Evolutionary conservation across 2,888 invertebrate genomes (phyloP).

Genomic region (Leptopilina drosophilae): DNA sequence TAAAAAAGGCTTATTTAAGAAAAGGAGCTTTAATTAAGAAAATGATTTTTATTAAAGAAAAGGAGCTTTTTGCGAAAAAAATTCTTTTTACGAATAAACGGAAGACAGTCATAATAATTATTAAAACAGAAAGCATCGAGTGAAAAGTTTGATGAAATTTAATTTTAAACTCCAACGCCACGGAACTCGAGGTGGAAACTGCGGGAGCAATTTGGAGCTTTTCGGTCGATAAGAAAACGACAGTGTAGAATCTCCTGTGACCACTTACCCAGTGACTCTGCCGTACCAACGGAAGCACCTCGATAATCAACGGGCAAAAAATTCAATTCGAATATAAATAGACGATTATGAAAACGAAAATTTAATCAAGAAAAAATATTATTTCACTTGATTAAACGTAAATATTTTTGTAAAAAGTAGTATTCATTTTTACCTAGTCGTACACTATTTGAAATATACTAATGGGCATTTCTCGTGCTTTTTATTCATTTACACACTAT

Average conservation of each 20-base stretch:
- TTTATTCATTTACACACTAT: slow-evolving; percentile 60
- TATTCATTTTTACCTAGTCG: background rate
- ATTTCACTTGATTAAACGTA: background rate
- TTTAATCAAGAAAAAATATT: background rate
- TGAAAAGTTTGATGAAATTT: no score
- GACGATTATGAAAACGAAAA: background rate
- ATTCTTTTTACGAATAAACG: no score
- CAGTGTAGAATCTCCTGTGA: slow-evolving; percentile 48
- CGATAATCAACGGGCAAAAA: background rate
- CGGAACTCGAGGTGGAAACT: slow-evolving; percentile 69
- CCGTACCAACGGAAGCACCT: slow-evolving; percentile 68
- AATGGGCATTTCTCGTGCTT: slow-evolving; percentile 63
- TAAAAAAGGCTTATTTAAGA: no score
- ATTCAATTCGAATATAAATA: background rate
- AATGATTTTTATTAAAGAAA: no score
- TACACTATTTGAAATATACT: slow-evolving; percentile 47
- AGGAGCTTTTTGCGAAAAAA: no score
- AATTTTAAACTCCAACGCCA: slow-evolving; percentile 55
- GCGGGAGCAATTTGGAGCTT: slow-evolving; percentile 58
- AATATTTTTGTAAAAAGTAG: background rate
- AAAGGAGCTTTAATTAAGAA: no score
- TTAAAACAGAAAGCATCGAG: no score
- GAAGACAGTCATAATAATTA: no score
- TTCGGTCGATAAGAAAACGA: slow-evolving; percentile 74
- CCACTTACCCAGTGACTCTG: slow-evolving; percentile 65